Base-by-base conservation (phyloP, 2,113 vertebrate genomes). In the Copsychus sechellarum region DNA sequence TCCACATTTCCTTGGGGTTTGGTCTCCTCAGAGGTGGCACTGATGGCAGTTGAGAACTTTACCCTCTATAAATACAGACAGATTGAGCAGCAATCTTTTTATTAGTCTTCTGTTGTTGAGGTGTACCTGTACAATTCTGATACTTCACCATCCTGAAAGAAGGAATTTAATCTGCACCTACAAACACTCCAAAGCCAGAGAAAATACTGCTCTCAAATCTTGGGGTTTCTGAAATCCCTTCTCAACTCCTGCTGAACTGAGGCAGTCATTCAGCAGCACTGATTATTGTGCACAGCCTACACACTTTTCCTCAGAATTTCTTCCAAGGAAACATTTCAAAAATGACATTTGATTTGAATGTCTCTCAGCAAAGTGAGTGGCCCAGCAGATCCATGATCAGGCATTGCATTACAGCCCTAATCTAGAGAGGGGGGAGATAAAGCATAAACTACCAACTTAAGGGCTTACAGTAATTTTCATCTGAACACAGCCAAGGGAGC, bases 1-100 rank as follows among this genome's bases (percentile, higher is more conserved):
- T 34, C 65, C 20, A 22, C 1, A 0, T 12, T 20, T 29, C 38
- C 3, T 2, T 28, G 83, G 83, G 47, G 1, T n/a, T 11, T 9
- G 16, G n/a, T 3, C 66, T 34, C 7, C 2, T 10, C 91, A 66
- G 26, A 5, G 51, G 3, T 20, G 36, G 25, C 53, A 16, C 2
- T 5, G 65, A 48, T 36, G 72, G 36, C 23, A 62, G 6, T 0
- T 14, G 64, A 64, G 86, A 34, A 53, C 81, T 89, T 62, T 82
- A 77, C 7, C 61, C 86, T 34, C 89, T 57, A 34, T 65, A 87
- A 91, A 76, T 11, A 53, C 47, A 51, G 42, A 34, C 4, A n/a
- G 34, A 40, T 23, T 8, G 72, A 79, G 50, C 34, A 47, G 70
- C 48, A 36, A 51, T 7, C 33, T 10, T 56, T 82, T 64, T 53